A percentile compares a stretch with the other conserved stretches of the same genome.
Evolutionary conservation across 2,888 invertebrate genomes (phyloP).

Genomic region (Hirtodrosophila confusa): DNA sequence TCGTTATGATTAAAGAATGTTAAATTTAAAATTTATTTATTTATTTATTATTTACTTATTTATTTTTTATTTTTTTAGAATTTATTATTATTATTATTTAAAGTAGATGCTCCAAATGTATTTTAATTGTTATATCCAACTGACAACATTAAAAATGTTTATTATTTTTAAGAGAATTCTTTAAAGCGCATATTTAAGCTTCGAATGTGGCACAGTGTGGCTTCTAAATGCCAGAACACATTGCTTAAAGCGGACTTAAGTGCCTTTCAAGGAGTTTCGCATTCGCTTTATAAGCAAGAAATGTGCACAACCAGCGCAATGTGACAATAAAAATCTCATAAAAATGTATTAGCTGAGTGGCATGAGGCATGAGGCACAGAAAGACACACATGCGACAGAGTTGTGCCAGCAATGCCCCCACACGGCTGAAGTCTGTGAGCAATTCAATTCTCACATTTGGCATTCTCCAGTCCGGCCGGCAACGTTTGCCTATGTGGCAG

Average conservation of each 20-base stretch:
- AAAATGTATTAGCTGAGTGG: constrained; percentile 67
- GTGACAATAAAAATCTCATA: constrained; percentile 77
- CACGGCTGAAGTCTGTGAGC: constrained; percentile 11
- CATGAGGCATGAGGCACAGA: constrained; percentile 25
- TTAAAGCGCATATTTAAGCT: no score
- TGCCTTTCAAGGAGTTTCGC: constrained; percentile 34
- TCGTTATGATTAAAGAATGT: no score
- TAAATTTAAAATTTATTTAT: no score
- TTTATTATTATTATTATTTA: no score
- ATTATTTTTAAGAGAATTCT: no score
- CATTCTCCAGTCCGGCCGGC: constrained; percentile 33
- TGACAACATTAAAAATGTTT: no score
- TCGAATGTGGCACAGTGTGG: constrained; percentile 27
- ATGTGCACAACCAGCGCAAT: constrained; percentile 69
- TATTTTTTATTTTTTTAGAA: no score
- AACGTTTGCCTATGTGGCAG: constrained; percentile 66
- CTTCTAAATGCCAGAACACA: constrained; percentile 26
- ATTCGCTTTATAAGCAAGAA: constrained; percentile 52
- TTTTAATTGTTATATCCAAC: no score
- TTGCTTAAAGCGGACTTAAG: constrained; percentile 44
- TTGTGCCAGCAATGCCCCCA: constrained; percentile 4
- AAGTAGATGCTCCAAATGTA: no score
- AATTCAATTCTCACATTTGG: constrained; percentile 22
- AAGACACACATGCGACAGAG: constrained; percentile 13
- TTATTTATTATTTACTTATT: no score